Conservation (phyloP, 1,140 invertebrate species). For the Drosophila mayri region DNA sequence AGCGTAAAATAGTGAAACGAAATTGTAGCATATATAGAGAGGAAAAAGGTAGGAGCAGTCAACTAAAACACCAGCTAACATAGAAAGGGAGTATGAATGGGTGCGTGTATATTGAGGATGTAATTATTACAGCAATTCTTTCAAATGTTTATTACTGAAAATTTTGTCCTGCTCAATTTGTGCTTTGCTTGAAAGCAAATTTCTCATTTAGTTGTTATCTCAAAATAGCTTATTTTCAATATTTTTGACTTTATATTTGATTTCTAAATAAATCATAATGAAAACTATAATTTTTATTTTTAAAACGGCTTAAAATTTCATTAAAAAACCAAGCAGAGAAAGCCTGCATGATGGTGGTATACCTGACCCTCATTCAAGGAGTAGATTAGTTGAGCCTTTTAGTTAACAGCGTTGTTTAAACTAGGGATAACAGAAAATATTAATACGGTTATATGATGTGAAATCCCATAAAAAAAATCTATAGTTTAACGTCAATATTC, state of each 20-base stretch:
- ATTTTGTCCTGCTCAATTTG: constrained; percentile 4
- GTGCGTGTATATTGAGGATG: constrained; percentile 11
- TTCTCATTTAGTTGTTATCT: neutral
- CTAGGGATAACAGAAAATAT: neutral
- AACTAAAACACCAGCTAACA: constrained; percentile 53
- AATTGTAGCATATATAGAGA: constrained; percentile 55
- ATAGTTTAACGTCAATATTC: neutral
- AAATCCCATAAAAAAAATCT: neutral
- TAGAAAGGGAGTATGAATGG: constrained; percentile 19
- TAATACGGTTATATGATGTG: neutral
- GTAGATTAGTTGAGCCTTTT: constrained; percentile 6
- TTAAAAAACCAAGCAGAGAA: neutral
- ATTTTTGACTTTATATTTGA: neutral
- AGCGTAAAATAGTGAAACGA: constrained; percentile 60
- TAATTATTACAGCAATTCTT: neutral
- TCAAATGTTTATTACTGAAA: neutral
- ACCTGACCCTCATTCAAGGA: constrained; percentile 7
- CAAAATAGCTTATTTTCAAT: neutral
- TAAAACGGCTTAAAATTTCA: too few species aligned
- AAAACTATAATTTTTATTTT: neutral
- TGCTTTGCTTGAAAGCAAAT: neutral
- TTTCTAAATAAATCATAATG: neutral
- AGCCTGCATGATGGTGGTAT: neutral
- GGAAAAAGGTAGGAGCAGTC: constrained; percentile 12
- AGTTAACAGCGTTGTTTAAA: constrained; percentile 6